These are phyloP conservation scores for Lasioglossum marginatum DNA, from an alignment of 2,888 invertebrate species.

Conservation along the genomic window DNA sequence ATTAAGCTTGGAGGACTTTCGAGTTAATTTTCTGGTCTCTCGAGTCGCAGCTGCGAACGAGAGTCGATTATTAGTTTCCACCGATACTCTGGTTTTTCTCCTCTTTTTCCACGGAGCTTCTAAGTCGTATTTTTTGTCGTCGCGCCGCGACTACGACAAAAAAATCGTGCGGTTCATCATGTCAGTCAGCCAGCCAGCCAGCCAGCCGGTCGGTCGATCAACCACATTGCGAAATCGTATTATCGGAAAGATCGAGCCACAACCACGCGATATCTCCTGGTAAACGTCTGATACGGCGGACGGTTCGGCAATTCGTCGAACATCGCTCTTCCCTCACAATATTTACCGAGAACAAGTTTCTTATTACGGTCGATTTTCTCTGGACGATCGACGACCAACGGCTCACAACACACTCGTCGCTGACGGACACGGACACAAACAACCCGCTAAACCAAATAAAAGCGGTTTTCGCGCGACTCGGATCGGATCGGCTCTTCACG, in stretches of 20 bases:
- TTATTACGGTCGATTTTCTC: not conserved
- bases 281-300: not conserved
- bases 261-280: not conserved
- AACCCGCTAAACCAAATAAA: constrained; percentile 63
- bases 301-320: not conserved
- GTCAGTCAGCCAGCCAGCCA: no score
- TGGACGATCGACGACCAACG: not conserved
- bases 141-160: not conserved
- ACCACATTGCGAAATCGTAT: constrained; percentile 2
- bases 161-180: not conserved
- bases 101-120: not conserved
- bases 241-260: constrained; percentile 3
- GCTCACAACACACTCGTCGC: not conserved
- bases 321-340: not conserved
- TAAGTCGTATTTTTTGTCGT: not conserved
- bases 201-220: not conserved
- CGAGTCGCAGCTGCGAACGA: constrained; percentile 55
- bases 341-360: not conserved
- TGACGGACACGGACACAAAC: not conserved
- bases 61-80: constrained; percentile 65
- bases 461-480: constrained; percentile 6
- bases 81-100: constrained; percentile 38
- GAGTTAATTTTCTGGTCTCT: constrained; percentile 51
- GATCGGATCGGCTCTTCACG: not conserved
- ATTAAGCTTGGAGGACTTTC: constrained; percentile 67